Conservation (phyloP, 1,140 invertebrate species). For the Yoshiicerus persimilis region DNA sequence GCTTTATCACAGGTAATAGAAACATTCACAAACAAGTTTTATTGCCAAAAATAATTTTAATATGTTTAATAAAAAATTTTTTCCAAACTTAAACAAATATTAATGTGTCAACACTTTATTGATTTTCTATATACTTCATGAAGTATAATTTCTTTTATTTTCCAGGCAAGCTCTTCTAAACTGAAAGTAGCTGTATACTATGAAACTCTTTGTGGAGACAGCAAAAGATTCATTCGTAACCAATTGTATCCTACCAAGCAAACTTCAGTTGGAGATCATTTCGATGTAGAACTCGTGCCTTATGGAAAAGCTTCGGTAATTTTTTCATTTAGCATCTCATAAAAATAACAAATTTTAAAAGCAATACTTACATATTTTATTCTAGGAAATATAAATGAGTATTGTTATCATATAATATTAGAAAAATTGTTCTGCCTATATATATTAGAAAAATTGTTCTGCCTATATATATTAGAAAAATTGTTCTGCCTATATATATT, state of each 20-base stretch:
- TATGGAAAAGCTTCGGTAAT: constrained; percentile 57
- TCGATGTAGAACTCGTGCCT: constrained; percentile 50
- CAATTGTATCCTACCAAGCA: neutral
- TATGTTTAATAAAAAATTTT: too few relatives aligned
- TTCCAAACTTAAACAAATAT: neutral
- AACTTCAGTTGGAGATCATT: neutral
- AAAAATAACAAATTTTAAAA: neutral
- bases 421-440: too few relatives aligned
- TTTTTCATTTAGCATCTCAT: too few relatives aligned
- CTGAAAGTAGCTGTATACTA: constrained; percentile 54
- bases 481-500: too few relatives aligned
- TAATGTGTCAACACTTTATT: too few relatives aligned
- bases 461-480: too few relatives aligned
- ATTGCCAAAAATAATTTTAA: too few relatives aligned
- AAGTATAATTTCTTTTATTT: neutral
- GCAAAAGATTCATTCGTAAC: constrained; percentile 54
- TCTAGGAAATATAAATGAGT: too few relatives aligned
- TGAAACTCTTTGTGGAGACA: constrained; percentile 60
- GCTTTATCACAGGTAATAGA: constrained; percentile 2
- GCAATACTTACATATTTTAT: neutral
- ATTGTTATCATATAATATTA: too few relatives aligned
- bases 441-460: too few relatives aligned
- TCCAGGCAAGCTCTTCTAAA: neutral
- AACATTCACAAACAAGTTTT: neutral
- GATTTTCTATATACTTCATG: too few relatives aligned